Evolutionary conservation across 2,797 vertebrate species (phyloP).

Genomic region (Pangasius mekongensis): DNA sequence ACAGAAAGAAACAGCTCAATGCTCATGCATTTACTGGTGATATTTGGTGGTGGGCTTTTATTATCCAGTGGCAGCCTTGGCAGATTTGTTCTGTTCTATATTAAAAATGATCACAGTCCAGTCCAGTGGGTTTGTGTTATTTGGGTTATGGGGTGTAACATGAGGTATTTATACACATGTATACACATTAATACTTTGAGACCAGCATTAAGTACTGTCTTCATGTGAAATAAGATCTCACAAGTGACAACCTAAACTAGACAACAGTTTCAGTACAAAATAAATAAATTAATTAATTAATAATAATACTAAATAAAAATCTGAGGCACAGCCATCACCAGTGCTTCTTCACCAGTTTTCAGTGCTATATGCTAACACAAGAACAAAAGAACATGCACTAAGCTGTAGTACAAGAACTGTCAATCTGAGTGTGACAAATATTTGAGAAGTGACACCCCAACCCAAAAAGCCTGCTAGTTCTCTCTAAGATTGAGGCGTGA

Average conservation of each 20-base stretch:
- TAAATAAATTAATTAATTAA: not conserved
- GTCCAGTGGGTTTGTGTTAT: not conserved
- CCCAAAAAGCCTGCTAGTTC: not conserved
- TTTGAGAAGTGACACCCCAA: constrained; percentile 8
- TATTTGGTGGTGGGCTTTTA: not conserved
- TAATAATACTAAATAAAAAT: no score
- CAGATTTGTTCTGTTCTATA: not conserved
- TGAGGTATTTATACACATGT: not conserved
- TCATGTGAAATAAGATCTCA: not conserved
- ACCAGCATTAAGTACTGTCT: not conserved
- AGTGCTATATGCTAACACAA: not conserved
- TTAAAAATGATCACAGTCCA: not conserved
- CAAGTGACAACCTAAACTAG: not conserved
- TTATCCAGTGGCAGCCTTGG: not conserved
- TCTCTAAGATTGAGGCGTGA: not conserved
- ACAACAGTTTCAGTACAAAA: not conserved
- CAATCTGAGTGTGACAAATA: constrained; percentile 7
- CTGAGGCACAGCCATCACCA: not conserved
- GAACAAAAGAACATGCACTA: constrained; percentile 7
- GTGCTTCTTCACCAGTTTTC: no score
- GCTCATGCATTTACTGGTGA: not conserved
- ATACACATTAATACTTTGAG: not conserved
- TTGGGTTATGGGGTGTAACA: not conserved
- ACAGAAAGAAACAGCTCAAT: not conserved
- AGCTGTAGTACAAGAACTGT: not conserved